Base-by-base conservation (phyloP, 2,888 invertebrate species). In the Thecophora atra region DNA sequence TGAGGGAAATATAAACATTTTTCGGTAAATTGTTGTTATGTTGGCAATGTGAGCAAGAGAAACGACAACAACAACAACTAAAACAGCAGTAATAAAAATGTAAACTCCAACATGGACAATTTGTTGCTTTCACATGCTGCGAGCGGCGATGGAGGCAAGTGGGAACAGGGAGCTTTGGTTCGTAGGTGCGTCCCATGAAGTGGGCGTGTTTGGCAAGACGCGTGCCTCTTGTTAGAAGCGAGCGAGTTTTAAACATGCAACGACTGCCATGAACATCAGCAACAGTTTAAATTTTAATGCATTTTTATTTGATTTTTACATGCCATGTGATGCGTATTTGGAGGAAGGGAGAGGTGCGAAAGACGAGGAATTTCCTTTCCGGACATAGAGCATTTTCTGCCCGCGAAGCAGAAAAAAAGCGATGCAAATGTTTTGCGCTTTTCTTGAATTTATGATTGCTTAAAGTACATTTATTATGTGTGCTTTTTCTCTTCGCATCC, bases 61-160 rank as follows among this genome's bases (percentile, higher is more conserved):
- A 24, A 24, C 24, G 21, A 24, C 24, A 13, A n/a, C 54, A 13
- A 21, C 21, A 54, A 11, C 54, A 54, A 24, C 54, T 54, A 11
- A 47, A 15, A 24, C 26, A 28, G 24, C 26, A 26, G 71, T 74
- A 74, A 74, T 74, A 74, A 76, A 75, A 75, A 74, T 65, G 56
- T 73, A 68, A 75, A 73, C 73, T 65, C 44, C 62, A 73, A 67
- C 70, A 66, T 70, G 62, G 58, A 70, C 74, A 75, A 74, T 73
- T 75, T 75, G 73, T 65, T 68, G 72, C 60, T 42, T 60, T 44
- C 24, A 47, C 17, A 15, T 47, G 47, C 5, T 6, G n/a, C 21
- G 4, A 5, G 56, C 6, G 5, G 51, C 6, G 2, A 2, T 1
- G 24, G 19, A 21, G 11, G 19, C 6, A 24, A 24, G 54, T 6